Evolutionary conservation across 2,888 invertebrate species (phyloP).

Genomic region (Tinea semifulvella): DNA sequence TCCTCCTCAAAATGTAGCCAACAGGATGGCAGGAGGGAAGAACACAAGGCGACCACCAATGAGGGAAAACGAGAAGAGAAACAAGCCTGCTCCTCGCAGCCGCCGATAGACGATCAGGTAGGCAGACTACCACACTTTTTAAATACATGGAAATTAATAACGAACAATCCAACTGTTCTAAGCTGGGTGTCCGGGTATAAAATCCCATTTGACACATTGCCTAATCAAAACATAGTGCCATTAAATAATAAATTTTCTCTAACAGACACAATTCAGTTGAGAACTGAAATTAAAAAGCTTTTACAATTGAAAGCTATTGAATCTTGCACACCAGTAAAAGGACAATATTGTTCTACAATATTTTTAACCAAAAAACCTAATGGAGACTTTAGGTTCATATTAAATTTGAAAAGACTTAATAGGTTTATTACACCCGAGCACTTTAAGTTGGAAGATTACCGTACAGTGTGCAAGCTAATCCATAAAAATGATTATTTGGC

Average conservation of each 20-base stretch:
- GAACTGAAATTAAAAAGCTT: background rate
- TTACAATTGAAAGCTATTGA: conserved; percentile 4
- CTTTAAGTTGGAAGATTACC: conserved; percentile 13
- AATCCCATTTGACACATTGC: background rate
- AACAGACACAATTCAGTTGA: background rate
- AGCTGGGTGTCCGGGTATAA: conserved; percentile 1
- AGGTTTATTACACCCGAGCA: conserved; percentile 10
- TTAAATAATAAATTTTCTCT: conserved; percentile 3
- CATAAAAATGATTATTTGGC: conserved; percentile 6
- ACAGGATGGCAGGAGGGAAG: conserved; percentile 1
- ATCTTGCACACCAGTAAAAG: background rate
- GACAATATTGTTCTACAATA: conserved; percentile 10
- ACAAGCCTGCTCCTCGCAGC: background rate
- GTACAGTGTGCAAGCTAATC: conserved; percentile 13
- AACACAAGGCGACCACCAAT: background rate
- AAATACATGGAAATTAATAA: background rate
- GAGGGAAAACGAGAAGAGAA: background rate
- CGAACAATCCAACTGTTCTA: background rate
- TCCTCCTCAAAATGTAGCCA: background rate
- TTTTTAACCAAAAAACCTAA: conserved; percentile 13
- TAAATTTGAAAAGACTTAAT: conserved; percentile 15
- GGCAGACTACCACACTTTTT: conserved; percentile 1
- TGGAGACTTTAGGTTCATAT: conserved; percentile 13
- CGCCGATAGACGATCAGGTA: background rate
- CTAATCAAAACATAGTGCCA: background rate